Conservation (phyloP, 2,797 vertebrate species). For the Sciurus carolinensis region DNA sequence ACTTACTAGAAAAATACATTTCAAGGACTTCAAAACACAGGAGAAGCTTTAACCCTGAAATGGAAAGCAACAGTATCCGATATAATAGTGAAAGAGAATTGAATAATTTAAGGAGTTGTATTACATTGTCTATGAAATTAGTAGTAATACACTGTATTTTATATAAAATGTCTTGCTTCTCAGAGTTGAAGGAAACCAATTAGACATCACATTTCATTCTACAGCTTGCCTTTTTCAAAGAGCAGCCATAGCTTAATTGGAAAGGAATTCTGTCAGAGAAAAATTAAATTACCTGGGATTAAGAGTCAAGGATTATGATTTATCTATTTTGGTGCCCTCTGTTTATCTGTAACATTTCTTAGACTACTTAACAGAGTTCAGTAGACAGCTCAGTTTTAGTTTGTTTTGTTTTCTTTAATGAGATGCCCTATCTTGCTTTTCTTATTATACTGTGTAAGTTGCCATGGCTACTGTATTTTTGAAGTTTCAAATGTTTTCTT, state of each 20-base stretch:
- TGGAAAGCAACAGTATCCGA: neutral
- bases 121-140: neutral
- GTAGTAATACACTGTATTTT: neutral
- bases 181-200: neutral
- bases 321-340: conserved; percentile 52
- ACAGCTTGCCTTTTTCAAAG: conserved; percentile 23
- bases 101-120: neutral
- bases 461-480: conserved; percentile 54
- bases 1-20: neutral
- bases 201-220: neutral
- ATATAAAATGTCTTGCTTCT: neutral
- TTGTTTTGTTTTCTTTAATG: conserved; percentile 70
- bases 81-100: conserved; percentile 2
- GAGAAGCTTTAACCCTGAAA: neutral
- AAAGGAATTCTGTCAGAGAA: neutral
- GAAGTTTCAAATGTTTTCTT: neutral
- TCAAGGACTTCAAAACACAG: neutral
- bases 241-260: neutral
- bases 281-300: conserved; percentile 67
- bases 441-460: conserved; percentile 54
- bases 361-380: neutral
- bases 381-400: conserved; percentile 29
- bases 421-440: conserved; percentile 59
- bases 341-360: conserved; percentile 60
- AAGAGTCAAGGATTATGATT: conserved; percentile 38